phyloP scores from a whole-genome alignment of 2,113 vertebrate species.

The Holacanthus passer region DNA sequence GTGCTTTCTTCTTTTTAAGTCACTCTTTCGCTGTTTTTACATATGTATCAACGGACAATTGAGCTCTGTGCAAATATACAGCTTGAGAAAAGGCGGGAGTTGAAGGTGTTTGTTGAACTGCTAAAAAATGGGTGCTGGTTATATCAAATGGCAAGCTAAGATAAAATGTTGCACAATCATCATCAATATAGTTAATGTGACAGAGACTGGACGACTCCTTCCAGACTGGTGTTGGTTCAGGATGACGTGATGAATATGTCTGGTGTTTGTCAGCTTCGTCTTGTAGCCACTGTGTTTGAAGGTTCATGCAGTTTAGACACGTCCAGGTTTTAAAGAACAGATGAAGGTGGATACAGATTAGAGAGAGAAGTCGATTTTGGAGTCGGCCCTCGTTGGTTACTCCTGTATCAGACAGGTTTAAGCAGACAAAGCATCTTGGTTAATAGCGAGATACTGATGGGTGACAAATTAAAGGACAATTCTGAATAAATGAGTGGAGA shows the following conservation, averaged over 20 bases:
- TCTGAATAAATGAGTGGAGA: background rate
- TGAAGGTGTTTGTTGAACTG: background rate
- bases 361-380: too few relatives aligned
- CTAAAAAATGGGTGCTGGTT: background rate
- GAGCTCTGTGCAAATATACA: background rate
- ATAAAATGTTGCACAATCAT: conserved; percentile 30
- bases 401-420: background rate
- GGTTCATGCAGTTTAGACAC: background rate
- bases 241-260: conserved; percentile 56
- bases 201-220: background rate
- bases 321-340: background rate
- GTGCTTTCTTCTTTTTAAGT: conserved; percentile 3
- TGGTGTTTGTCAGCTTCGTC: conserved; percentile 34
- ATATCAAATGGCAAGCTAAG: background rate
- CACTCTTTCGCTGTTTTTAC: background rate
- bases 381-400: background rate
- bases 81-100: conserved; percentile 1
- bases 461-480: background rate
- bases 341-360: background rate
- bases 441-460: too few relatives aligned
- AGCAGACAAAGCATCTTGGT: too few relatives aligned
- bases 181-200: conserved; percentile 19
- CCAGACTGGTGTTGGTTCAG: conserved; percentile 26
- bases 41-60: background rate
- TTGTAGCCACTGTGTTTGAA: conserved; percentile 1